Percentiles rank a stretch among this genome's conserved stretches.
phyloP scores from a whole-genome alignment of 2,888 invertebrate genomes.

The Homarus gammarus region DNA sequence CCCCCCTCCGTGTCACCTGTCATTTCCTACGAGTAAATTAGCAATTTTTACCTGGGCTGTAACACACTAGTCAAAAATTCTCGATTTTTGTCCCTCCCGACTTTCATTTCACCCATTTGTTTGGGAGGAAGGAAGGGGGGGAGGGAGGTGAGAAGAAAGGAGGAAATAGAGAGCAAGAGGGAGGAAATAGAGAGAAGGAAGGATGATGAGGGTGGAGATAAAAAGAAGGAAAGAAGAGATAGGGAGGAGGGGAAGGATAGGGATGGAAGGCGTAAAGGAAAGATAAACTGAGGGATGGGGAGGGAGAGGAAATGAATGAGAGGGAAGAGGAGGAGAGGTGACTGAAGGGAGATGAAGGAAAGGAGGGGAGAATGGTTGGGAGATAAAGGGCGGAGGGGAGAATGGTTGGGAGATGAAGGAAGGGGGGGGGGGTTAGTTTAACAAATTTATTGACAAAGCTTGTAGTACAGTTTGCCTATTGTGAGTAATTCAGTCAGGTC shows the following conservation, averaged over 20 bases:
- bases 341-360: too few relatives aligned
- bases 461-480: too few relatives aligned
- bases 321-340: not conserved
- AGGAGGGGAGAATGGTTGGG: not conserved
- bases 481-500: too few relatives aligned
- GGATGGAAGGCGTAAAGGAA: too few relatives aligned
- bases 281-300: not conserved
- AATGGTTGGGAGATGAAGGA: too few relatives aligned
- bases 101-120: constrained; percentile 40
- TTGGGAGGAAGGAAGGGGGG: not conserved
- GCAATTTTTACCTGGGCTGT: constrained; percentile 50
- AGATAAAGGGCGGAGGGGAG: not conserved
- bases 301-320: not conserved
- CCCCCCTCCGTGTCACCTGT: constrained; percentile 43
- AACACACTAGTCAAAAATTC: constrained; percentile 49
- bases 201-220: not conserved
- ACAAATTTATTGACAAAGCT: too few relatives aligned
- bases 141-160: not conserved
- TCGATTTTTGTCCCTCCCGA: constrained; percentile 26
- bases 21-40: constrained; percentile 60
- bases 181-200: not conserved
- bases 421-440: too few relatives aligned
- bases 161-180: not conserved
- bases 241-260: not conserved
- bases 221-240: not conserved